These are phyloP conservation scores for Cheilosia grossa DNA, from an alignment of 2,888 invertebrate genomes.

Conservation along the genomic window DNA sequence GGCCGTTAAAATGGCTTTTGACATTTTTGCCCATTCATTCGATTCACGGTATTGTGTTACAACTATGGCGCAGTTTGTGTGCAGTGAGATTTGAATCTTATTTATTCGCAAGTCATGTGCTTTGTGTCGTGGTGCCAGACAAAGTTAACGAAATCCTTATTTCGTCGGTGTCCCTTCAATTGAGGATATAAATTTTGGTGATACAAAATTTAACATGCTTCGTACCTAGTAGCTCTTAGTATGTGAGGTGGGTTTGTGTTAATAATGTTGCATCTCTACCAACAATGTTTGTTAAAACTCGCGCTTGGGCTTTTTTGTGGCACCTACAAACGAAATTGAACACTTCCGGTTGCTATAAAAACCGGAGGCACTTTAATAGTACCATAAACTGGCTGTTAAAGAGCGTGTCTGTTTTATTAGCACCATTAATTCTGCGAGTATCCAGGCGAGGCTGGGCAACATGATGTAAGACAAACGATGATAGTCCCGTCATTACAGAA, in stretches of 20 bases:
- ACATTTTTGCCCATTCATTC: conserved; percentile 35
- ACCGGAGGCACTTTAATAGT: conserved; percentile 21
- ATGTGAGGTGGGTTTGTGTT: neutral
- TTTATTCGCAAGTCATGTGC: neutral
- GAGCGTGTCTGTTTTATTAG: conserved; percentile 44
- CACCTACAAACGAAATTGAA: conserved; percentile 48
- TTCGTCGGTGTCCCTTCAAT: too few species aligned
- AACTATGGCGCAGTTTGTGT: neutral
- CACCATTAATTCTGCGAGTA: conserved; percentile 10
- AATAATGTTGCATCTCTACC: neutral
- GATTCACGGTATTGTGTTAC: conserved; percentile 5
- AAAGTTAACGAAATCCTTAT: too few species aligned
- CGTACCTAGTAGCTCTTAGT: too few species aligned
- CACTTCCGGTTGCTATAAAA: conserved; percentile 43
- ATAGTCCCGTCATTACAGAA: neutral
- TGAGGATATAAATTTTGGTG: too few species aligned
- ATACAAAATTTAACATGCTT: too few species aligned
- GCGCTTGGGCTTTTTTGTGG: conserved; percentile 1
- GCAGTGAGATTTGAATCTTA: neutral
- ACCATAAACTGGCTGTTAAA: conserved; percentile 18
- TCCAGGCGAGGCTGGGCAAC: neutral
- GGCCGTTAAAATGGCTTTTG: conserved; percentile 63
- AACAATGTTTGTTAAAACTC: neutral
- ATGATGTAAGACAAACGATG: conserved; percentile 9
- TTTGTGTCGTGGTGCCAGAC: too few species aligned